Evolutionary conservation across 2,888 invertebrate species (phyloP), one percentile per base, ranked within the genome.

Genomic region (Napeogenes sylphis): DNA sequence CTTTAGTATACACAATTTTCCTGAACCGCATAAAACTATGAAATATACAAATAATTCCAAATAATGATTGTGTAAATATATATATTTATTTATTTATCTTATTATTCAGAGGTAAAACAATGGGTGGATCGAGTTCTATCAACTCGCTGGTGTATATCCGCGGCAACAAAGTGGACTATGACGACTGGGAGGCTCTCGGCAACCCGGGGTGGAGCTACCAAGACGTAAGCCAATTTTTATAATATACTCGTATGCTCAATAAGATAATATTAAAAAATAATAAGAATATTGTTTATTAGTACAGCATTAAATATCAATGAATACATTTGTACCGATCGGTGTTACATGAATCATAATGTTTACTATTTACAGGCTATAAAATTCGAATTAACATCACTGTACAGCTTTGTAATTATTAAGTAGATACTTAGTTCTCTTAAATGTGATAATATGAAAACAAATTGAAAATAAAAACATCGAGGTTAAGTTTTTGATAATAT

Each of bases 41-140:
- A n/a, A n/a, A n/a, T n/a, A n/a, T n/a, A n/a, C n/a, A n/a, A n/a
- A n/a, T n/a, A n/a, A n/a, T n/a, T n/a, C n/a, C n/a, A n/a, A n/a
- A n/a, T n/a, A n/a, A n/a, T n/a, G n/a, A n/a, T n/a, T n/a, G n/a
- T n/a, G n/a, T n/a, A n/a, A n/a, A n/a, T n/a, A n/a, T n/a, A n/a
- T n/a, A n/a, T n/a, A 51, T 51, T 51, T 51, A 21, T 30, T 21
- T 30, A 3, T 10, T 30, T 51, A 47, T 51, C n/a, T 59, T 56
- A 35, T 54, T 12, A 76, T 80, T 14, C 70, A 90, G 92, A 61
- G 93, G 93, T 1, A 93, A 92, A 79, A 90, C 92, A 10, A 92
- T 94, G 90, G 94, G 94, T 0, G 94, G 94, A 0, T 92, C 92
- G 0, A 93, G 93, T 56, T 83, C 92, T 3, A 90, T 94, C 33